A percentile compares a stretch with the other conserved stretches of the same genome.
phyloP scores from a whole-genome alignment of 1,140 invertebrate genomes.

The Tribolium madens region DNA sequence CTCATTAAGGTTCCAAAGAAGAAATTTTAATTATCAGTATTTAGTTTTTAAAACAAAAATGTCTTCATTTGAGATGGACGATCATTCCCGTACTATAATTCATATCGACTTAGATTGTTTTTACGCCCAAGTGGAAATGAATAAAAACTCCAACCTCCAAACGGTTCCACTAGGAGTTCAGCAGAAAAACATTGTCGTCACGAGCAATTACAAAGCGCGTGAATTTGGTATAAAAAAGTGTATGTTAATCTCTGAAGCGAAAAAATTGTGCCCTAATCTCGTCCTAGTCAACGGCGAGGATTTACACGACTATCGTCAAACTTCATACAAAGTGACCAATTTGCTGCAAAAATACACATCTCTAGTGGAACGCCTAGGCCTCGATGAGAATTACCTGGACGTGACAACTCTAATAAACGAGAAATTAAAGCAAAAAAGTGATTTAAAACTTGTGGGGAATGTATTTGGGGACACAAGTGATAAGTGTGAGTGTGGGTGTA shows the following conservation, averaged over 20 bases:
- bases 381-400: constrained; percentile 86
- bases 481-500: constrained; percentile 79
- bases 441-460: constrained; percentile 68
- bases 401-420: constrained; percentile 76
- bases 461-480: constrained; percentile 69
- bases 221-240: constrained; percentile 79
- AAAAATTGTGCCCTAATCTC: constrained; percentile 76
- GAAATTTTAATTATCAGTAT: not conserved
- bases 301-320: constrained; percentile 78
- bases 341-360: constrained; percentile 76
- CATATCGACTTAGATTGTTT: constrained; percentile 85
- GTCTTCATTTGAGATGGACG: constrained; percentile 39
- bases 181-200: constrained; percentile 84
- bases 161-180: constrained; percentile 79
- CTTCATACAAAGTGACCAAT: constrained; percentile 77
- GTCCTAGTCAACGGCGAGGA: constrained; percentile 81
- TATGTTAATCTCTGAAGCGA: constrained; percentile 78
- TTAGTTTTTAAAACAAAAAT: not conserved
- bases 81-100: constrained; percentile 75
- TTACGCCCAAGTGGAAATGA: constrained; percentile 86
- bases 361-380: constrained; percentile 80
- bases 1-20: not conserved
- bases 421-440: constrained; percentile 63
- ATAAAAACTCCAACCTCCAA: constrained; percentile 74
- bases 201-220: constrained; percentile 83